phyloP scores from a whole-genome alignment of 2,888 invertebrate genomes.

The Cryptus armator region DNA sequence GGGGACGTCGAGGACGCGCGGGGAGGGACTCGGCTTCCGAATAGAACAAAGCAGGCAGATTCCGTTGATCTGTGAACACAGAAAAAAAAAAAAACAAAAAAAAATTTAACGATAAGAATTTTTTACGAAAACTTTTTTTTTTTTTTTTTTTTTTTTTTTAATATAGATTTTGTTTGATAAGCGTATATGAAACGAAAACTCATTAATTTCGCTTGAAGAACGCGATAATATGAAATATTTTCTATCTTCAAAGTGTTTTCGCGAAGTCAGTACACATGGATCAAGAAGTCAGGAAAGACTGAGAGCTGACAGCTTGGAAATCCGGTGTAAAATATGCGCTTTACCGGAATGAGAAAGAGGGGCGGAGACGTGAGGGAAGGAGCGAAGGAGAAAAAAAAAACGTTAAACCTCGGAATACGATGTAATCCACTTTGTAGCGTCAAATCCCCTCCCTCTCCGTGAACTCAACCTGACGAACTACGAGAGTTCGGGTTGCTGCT shows the following conservation, averaged over 20 bases:
- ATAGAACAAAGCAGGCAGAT: conserved; percentile 32
- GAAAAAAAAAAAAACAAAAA: background rate
- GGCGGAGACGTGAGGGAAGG: conserved; percentile 15
- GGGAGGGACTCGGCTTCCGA: conserved; percentile 39
- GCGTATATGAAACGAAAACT: background rate
- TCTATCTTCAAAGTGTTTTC: conserved; percentile 20
- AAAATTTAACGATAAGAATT: background rate
- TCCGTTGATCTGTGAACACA: conserved; percentile 45
- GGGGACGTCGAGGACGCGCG: conserved; percentile 37
- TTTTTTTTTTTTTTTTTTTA: background rate
- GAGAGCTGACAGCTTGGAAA: conserved; percentile 65
- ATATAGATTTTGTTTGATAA: background rate
- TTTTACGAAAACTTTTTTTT: background rate
- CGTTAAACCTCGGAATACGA: conserved; percentile 53
- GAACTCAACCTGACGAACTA: background rate
- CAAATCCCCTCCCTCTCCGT: conserved; percentile 34
- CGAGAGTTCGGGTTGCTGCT: background rate
- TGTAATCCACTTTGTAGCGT: conserved; percentile 65
- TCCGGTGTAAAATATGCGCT: conserved; percentile 74
- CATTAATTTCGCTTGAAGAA: background rate
- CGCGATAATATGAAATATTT: conserved; percentile 27
- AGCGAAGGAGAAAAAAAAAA: conserved; percentile 41
- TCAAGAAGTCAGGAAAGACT: conserved; percentile 20
- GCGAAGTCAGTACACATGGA: conserved; percentile 6
- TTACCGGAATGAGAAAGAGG: conserved; percentile 17